Conservation (phyloP, 2,113 vertebrate genomes). For the Tragelaphus strepsiceros region DNA sequence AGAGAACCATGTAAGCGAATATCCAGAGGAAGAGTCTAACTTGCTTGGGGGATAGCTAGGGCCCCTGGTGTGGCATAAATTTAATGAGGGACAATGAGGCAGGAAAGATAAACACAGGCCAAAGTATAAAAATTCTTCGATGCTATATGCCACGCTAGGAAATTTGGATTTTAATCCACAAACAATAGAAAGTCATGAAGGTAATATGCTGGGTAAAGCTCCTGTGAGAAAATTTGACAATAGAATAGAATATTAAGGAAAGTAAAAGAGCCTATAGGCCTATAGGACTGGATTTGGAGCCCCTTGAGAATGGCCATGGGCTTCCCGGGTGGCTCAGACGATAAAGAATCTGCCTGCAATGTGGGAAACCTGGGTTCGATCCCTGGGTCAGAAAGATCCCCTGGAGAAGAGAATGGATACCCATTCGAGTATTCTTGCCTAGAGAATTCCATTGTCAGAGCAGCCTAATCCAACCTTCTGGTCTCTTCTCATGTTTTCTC, state of each 20-base stretch:
- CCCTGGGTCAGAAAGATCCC: neutral
- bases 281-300: neutral
- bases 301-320: neutral
- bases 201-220: neutral
- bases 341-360: neutral
- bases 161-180: neutral
- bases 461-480: neutral
- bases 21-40: neutral
- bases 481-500: too few relatives aligned
- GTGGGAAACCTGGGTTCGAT: neutral
- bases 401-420: neutral
- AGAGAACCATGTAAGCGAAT: neutral
- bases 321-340: accelerated
- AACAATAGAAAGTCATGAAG: neutral
- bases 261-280: neutral
- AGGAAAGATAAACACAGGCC: neutral
- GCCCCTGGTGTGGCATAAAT: neutral
- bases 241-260: neutral
- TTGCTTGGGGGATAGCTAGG: neutral
- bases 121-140: neutral
- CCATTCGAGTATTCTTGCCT: neutral
- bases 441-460: neutral
- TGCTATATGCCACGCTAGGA: neutral
- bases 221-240: neutral
- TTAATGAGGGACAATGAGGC: neutral